A percentile compares a stretch with the other conserved stretches of the same genome.
Conservation (phyloP, 2,797 vertebrate species). For the Tapirus indicus region DNA sequence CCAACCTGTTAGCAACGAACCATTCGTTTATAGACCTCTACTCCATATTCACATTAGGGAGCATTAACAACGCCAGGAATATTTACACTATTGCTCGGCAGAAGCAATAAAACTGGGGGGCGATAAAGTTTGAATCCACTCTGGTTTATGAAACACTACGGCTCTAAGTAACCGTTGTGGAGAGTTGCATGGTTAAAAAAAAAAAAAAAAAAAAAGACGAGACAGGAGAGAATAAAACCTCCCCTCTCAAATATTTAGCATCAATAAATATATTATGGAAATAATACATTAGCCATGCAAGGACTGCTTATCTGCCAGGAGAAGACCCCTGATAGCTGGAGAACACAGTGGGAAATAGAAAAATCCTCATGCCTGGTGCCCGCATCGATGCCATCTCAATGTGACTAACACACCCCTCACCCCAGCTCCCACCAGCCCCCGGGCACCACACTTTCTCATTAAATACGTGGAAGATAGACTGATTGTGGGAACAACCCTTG, state of each 20-base stretch:
- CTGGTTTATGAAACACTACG: neutral
- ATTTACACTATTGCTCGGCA: neutral
- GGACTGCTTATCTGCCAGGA: neutral
- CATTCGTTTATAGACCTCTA: conserved; percentile 55
- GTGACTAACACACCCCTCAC: neutral
- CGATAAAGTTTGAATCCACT: conserved; percentile 61
- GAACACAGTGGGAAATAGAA: neutral
- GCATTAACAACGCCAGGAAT: neutral
- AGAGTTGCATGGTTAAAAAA: neutral
- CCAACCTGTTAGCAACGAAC: neutral
- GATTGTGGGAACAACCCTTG: neutral
- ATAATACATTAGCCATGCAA: neutral
- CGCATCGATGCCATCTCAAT: neutral
- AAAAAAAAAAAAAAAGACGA: neutral
- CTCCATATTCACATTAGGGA: neutral
- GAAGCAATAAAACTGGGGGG: conserved; percentile 40
- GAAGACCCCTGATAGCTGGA: neutral
- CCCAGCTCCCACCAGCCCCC: neutral
- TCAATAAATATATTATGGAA: conserved; percentile 44
- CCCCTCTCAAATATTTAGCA: conserved; percentile 40
- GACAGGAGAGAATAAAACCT: conserved; percentile 38
- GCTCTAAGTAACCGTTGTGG: neutral
- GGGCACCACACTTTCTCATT: neutral
- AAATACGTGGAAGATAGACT: neutral
- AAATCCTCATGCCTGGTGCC: neutral